phyloP scores from a whole-genome alignment of 2,888 invertebrate genomes.

The Chouioia cunea region DNA sequence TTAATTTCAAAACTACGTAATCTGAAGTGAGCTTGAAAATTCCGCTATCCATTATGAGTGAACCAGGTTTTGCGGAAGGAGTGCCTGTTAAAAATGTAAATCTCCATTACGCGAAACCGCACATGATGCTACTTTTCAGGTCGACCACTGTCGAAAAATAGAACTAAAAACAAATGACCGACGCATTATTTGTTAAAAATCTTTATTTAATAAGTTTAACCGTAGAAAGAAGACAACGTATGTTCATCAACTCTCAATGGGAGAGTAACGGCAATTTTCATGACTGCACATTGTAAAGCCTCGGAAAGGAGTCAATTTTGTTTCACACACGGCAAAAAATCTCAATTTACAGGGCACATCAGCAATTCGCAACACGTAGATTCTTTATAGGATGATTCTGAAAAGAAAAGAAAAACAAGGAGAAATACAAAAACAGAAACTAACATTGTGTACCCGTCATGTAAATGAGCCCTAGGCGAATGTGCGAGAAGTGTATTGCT shows the following conservation, averaged over 20 bases:
- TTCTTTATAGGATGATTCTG: slow-evolving; percentile 5
- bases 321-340: neutral
- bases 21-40: slow-evolving; percentile 27
- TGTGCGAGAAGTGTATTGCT: slow-evolving; percentile 32
- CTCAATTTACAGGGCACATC: too few relatives aligned
- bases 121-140: slow-evolving; percentile 19
- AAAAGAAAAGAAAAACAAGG: neutral
- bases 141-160: neutral
- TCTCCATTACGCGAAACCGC: slow-evolving; percentile 37
- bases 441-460: neutral
- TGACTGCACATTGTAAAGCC: too few relatives aligned
- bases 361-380: slow-evolving; percentile 1
- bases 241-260: too few relatives aligned
- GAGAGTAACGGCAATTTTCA: too few relatives aligned
- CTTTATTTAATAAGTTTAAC: too few relatives aligned
- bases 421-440: neutral
- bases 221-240: too few relatives aligned
- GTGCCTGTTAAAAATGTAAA: slow-evolving; percentile 37
- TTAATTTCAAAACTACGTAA: too few relatives aligned
- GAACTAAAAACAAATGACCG: slow-evolving; percentile 23
- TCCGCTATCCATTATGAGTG: slow-evolving; percentile 14
- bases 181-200: too few relatives aligned
- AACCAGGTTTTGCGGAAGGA: neutral
- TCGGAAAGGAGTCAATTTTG: too few relatives aligned
- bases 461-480: slow-evolving; percentile 25